These are phyloP conservation scores for Regulus satrapa DNA, from an alignment of 2,113 vertebrate species.

Conservation along the genomic window DNA sequence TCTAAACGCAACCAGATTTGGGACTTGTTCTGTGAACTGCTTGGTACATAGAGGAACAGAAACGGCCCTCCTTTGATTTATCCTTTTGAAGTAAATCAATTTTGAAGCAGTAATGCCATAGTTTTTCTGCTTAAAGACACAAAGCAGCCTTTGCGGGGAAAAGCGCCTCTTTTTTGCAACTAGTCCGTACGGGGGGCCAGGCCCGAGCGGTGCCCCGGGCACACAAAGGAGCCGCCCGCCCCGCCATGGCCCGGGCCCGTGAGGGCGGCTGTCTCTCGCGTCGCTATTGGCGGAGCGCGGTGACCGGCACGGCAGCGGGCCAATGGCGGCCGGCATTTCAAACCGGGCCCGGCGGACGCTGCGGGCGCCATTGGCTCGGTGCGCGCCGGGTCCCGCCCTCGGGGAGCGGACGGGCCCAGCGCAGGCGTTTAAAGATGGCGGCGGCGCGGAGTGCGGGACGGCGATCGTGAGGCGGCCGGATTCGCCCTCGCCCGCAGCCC, in stretches of 20 bases:
- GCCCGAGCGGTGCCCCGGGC: fast-evolving
- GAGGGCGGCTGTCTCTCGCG: neutral
- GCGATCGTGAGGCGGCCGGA: neutral
- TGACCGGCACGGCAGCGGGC: fast-evolving
- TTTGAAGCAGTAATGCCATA: neutral
- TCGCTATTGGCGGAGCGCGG: neutral
- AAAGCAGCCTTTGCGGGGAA: fast-evolving
- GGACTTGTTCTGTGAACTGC: neutral
- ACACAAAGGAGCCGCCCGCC: neutral
- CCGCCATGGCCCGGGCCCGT: fast-evolving
- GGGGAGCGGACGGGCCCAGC: neutral
- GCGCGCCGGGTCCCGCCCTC: neutral
- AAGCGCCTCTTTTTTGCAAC: fast-evolving
- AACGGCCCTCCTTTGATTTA: neutral
- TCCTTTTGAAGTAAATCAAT: neutral
- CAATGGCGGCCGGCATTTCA: neutral
- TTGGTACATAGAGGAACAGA: fast-evolving
- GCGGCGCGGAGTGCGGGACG: neutral
- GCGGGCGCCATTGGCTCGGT: neutral
- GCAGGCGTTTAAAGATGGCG: constrained; percentile 57
- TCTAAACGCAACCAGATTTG: neutral
- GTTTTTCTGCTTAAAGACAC: neutral
- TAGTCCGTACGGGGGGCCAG: fast-evolving
- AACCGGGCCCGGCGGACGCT: fast-evolving
- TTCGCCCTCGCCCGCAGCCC: neutral